Base-by-base conservation (phyloP, 2,797 vertebrate genomes). In the Antrozous pallidus region DNA sequence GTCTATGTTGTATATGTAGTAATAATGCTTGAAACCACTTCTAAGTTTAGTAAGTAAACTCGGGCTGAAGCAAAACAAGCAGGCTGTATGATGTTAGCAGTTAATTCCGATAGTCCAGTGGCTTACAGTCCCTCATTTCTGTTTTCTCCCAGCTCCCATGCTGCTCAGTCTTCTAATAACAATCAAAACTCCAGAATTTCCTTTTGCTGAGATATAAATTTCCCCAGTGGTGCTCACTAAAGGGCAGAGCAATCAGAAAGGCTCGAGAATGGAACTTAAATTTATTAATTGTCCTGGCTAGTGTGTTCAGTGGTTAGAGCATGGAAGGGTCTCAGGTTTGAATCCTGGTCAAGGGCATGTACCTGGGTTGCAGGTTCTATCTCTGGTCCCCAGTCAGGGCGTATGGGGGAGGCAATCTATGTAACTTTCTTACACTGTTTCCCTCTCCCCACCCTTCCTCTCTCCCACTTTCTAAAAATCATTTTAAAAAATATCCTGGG, bases 1-100 rank as follows among this genome's bases (percentile, higher is more conserved):
- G 36, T 56, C 88, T 90, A 8, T 77, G 71, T 87, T 95, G 88
- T 85, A 81, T 80, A 56, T 36, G 82, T 26, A 84, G 54, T 87
- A 96, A 96, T 96, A 96, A 95, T 78, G 65, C 71, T 87, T 40
- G 79, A 73, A 87, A 63, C 70, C 51, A 73, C 51, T 86, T 82
- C 61, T 78, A 94, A 89, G 91, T 91, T 89, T 65, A 73, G 84
- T 73, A 92, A 80, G 31, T 65, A 73, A 85, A 71, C 54, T 88
- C 54, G 40, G 61, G 69, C 69, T 47, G 31, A 8, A 67, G 51
- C 56, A 79, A 56, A 83, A 73, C 45, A 83, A 88, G 54, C 49
- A 18, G 86, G 12, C 85, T 91, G 40, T 74, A 58, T 88, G 73
- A 92, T 74, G 61, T 58, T 49, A 87, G 49, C 86, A 74, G 75